Base-by-base conservation (phyloP, 2,797 vertebrate genomes). In the Takifugu rubripes region DNA sequence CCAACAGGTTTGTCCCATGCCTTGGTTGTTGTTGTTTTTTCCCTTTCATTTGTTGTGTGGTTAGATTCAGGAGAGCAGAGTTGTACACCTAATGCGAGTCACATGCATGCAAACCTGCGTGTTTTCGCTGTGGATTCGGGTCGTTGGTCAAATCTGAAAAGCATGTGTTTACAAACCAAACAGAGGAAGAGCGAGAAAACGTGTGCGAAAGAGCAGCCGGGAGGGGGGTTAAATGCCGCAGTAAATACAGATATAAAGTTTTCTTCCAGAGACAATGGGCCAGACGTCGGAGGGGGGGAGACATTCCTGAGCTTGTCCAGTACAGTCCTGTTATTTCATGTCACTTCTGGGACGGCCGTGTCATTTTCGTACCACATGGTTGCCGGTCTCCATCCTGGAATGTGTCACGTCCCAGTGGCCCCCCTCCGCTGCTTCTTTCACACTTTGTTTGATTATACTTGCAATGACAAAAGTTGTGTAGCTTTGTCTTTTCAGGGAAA, bases 331-430 rank as follows among this genome's bases (percentile, higher is more conserved):
- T 79, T 81, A 66, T 61, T 84, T 73, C 77, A 74, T 56, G 55
- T 77, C 81, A 26, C 53, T 49, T 47, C 42, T 54, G 56, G 76
- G 78, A 81, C 79, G 77, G 77, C 83, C 72, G 81, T 83, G 79
- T 85, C 81, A 84, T 87, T 86, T 86, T 77, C 44, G 52, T 66
- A 81, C 78, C 82, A 54, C 74, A 68, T 52, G 29, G 62, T 54
- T 75, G 64, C 79, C 75, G 75, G 78, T 55, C 74, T 70, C 43
- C 14, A 15, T 64, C 66, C 70, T 67, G 64, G 77, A 82, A 81
- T 77, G 77, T 77, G 57, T 52, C 4, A 5, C 46, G 56, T 68
- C 63, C 55, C 10, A 25, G 27, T 16, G n/a, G 50, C 68, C 62
- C 43, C 52, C 60, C 51, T 12, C 47, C 24, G 3, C 27, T 27